Conservation (phyloP, 1,140 invertebrate genomes). For the Pseudachorutes palmiensis region DNA sequence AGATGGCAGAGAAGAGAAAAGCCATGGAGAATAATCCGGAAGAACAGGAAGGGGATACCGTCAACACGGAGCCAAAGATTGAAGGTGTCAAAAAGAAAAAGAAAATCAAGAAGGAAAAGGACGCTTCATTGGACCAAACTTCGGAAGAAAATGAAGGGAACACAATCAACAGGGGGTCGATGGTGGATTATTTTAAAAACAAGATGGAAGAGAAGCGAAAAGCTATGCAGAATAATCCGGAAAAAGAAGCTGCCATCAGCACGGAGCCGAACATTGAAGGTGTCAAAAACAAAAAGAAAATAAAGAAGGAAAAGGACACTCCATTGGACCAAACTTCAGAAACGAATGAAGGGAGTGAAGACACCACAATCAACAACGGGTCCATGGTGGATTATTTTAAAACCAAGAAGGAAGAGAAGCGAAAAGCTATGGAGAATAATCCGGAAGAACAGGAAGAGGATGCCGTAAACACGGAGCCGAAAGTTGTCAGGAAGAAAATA, state of each 20-base stretch:
- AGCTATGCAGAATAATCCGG: no score
- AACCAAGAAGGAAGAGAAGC: background rate
- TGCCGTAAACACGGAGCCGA: background rate
- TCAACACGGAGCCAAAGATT: background rate
- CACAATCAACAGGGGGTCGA: background rate
- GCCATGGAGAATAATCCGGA: no score
- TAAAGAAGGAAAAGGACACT: background rate
- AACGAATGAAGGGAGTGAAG: background rate
- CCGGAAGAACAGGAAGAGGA: background rate
- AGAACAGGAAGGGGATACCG: background rate
- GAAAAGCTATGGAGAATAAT: no score
- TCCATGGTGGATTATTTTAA: background rate
- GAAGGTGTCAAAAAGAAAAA: background rate
- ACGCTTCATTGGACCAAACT: no score
- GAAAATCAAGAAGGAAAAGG: background rate
- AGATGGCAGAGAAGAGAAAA: background rate
- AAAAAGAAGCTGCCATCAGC: background rate
- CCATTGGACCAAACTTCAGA: no score
- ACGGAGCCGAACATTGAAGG: background rate
- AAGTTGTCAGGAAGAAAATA: background rate
- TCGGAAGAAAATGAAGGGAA: background rate
- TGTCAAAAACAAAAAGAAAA: background rate
- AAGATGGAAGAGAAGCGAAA: slow-evolving; percentile 8
- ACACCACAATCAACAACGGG: background rate
- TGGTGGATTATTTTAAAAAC: background rate